A percentile compares a stretch with the other conserved stretches of the same genome.
phyloP scores from a whole-genome alignment of 2,797 vertebrate species.

The Apogon talboti region DNA sequence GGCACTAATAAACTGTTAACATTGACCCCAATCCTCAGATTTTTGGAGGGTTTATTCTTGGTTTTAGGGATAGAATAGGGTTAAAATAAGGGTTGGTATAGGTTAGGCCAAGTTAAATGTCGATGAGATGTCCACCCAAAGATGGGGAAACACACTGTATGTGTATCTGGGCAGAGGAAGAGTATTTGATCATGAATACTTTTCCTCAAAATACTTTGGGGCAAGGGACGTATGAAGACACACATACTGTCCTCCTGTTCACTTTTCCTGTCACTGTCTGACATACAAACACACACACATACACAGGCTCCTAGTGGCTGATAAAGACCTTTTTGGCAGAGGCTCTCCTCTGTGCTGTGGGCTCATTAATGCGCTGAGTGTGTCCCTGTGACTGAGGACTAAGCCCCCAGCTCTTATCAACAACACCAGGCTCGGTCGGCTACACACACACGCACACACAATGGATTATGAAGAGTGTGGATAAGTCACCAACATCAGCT shows the following conservation, averaged over 20 bases:
- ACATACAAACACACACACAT: constrained; percentile 35
- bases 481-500: constrained; percentile 75
- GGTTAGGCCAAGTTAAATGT: too few species aligned
- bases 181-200: constrained; percentile 36
- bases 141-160: neutral
- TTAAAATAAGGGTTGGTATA: too few species aligned
- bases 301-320: constrained; percentile 54
- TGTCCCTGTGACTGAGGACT: constrained; percentile 77
- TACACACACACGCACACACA: constrained; percentile 46
- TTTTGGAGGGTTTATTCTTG: too few species aligned
- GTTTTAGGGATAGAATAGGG: too few species aligned
- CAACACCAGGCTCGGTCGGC: constrained; percentile 72
- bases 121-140: too few species aligned
- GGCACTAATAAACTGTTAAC: too few species aligned
- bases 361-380: constrained; percentile 80
- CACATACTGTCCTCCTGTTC: constrained; percentile 14
- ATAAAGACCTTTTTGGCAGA: constrained; percentile 79
- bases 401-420: constrained; percentile 81
- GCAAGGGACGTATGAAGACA: constrained; percentile 1
- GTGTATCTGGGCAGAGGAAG: constrained; percentile 1
- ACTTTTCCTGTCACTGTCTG: neutral
- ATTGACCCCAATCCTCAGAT: too few species aligned
- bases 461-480: constrained; percentile 75
- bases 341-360: constrained; percentile 70
- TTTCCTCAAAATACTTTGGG: constrained; percentile 28